These are phyloP conservation scores for Hyphantria cunea DNA, from an alignment of 1,140 invertebrate species.

Conservation along the genomic window DNA sequence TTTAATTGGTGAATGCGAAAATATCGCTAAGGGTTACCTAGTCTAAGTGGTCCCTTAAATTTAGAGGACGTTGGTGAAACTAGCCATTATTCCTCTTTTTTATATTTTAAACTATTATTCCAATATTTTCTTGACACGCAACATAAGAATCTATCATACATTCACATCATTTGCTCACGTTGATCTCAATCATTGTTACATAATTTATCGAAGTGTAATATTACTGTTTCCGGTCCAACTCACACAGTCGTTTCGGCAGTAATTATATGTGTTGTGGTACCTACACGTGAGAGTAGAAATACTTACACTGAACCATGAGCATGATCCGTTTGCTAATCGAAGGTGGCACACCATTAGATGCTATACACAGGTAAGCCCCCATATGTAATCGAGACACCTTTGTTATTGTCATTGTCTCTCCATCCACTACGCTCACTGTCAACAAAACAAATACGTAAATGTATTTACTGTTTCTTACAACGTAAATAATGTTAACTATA, in stretches of 20 bases:
- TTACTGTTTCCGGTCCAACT: not conserved
- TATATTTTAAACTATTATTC: too few species aligned
- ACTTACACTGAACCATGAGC: conserved; percentile 69
- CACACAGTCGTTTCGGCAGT: not conserved
- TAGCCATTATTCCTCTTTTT: too few species aligned
- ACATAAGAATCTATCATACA: too few species aligned
- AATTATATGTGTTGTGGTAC: not conserved
- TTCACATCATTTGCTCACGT: too few species aligned
- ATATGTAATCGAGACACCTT: conserved; percentile 62
- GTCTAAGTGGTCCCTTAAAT: too few species aligned
- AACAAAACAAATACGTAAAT: conserved; percentile 28
- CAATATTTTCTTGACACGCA: too few species aligned
- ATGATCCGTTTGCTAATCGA: conserved; percentile 65
- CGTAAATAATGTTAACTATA: too few species aligned
- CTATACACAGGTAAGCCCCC: conserved; percentile 62
- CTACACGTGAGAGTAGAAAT: conserved; percentile 9
- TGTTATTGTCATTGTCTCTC: conserved; percentile 58
- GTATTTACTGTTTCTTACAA: too few species aligned
- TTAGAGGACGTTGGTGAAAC: too few species aligned
- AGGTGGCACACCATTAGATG: conserved; percentile 60
- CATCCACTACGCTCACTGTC: conserved; percentile 57
- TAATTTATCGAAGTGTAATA: not conserved
- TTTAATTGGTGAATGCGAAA: too few species aligned
- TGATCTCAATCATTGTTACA: not conserved
- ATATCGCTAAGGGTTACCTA: too few species aligned